Evolutionary conservation across 2,113 vertebrate genomes (phyloP).

Genomic region (Macaca mulatta): DNA sequence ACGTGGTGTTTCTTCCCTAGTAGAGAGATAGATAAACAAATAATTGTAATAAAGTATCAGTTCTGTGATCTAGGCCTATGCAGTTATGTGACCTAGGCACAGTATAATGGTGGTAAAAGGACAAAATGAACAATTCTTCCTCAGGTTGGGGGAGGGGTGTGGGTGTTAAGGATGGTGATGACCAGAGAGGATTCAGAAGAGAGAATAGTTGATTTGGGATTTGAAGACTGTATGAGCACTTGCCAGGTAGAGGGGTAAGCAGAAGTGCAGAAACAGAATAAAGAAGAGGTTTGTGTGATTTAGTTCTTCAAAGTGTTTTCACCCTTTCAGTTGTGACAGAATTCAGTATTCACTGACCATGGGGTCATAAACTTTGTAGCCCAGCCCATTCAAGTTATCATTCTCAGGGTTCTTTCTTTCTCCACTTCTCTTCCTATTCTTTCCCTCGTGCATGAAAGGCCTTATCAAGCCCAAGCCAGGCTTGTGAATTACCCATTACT

Average conservation of each 20-base stretch:
- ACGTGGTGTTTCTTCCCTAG: neutral
- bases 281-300: neutral
- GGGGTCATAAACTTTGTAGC: neutral
- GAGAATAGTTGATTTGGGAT: neutral
- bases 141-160: fast-evolving
- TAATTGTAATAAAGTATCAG: neutral
- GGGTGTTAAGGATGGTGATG: neutral
- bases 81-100: neutral
- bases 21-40: neutral
- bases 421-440: neutral
- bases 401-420: neutral
- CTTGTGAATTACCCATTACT: neutral
- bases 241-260: neutral
- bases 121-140: neutral
- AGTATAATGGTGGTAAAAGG: neutral
- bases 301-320: neutral
- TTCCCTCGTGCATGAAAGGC: neutral
- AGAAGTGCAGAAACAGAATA: neutral
- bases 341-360: neutral
- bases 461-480: neutral
- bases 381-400: neutral
- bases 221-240: neutral
- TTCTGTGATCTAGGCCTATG: neutral
- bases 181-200: neutral
- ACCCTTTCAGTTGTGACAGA: neutral